Conservation (phyloP, 1,140 invertebrate genomes). For the Leguminivora glycinivorella region DNA sequence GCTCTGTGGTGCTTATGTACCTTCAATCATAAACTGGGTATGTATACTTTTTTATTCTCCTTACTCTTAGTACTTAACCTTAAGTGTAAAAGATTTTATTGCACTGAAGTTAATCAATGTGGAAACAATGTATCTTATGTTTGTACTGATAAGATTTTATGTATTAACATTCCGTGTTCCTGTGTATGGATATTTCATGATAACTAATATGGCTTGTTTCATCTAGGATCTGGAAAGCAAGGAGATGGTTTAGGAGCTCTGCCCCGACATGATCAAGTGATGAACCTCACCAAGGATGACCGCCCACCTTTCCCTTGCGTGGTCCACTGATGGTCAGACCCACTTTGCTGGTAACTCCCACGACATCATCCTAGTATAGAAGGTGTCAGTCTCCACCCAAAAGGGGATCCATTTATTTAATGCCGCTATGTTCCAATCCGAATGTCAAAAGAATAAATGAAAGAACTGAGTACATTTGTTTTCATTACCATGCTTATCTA, state of each 20-base stretch:
- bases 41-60: no score
- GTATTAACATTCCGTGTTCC: no score
- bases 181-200: no score
- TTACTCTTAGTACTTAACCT: no score
- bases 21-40: conserved; percentile 99
- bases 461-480: conserved; percentile 21
- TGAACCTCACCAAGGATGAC: conserved; percentile 87
- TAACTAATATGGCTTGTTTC: conserved; percentile 24
- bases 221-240: conserved; percentile 98
- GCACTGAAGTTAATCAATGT: no score
- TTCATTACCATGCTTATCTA: not conserved
- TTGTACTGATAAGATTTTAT: no score
- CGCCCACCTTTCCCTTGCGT: conserved; percentile 98
- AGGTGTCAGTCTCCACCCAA: conserved; percentile 92
- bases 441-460: conserved; percentile 25
- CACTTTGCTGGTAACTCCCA: conserved; percentile 99
- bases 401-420: conserved; percentile 74
- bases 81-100: not conserved
- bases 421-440: conserved; percentile 41
- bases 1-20: conserved; percentile 99
- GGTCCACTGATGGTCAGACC: conserved; percentile 99
- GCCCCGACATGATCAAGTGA: conserved; percentile 96
- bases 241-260: conserved; percentile 98
- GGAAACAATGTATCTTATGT: not conserved
- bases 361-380: conserved; percentile 99